These are phyloP conservation scores for Stichopus chloronotus DNA, from an alignment of 35 echinoderm and acorn worm species.

Conservation along the genomic window DNA sequence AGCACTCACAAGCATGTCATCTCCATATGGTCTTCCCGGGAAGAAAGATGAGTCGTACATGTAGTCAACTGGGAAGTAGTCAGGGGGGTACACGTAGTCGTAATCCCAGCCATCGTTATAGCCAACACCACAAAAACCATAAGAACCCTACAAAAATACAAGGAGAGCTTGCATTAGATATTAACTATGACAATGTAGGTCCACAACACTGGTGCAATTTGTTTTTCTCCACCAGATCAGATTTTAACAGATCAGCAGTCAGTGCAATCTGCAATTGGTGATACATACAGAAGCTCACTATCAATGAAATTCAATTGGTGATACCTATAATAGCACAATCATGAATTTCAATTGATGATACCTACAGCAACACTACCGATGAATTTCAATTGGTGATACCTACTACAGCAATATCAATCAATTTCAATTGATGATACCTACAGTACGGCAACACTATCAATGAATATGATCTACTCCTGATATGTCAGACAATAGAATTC, in stretches of 20 bases:
- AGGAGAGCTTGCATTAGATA: neutral
- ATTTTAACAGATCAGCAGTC: neutral
- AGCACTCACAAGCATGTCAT: constrained; percentile 21
- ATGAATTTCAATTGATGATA: neutral
- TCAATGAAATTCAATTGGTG: neutral
- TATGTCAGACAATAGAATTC: too few species aligned
- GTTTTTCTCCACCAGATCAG: neutral
- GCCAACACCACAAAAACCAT: constrained; percentile 3
- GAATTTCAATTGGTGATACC: neutral
- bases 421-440: neutral
- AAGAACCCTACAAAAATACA: neutral
- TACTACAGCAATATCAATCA: neutral
- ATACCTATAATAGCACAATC: neutral
- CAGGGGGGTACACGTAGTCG: neutral
- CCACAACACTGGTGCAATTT: neutral
- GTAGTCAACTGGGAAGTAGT: neutral
- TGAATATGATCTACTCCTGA: too few species aligned
- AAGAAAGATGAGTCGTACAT: neutral
- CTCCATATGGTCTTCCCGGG: neutral
- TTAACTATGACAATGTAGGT: neutral
- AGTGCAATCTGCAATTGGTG: neutral
- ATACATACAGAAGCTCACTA: neutral
- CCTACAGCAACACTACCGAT: neutral
- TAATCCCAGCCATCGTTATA: constrained; percentile 26
- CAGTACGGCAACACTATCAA: too few species aligned